phyloP scores from a whole-genome alignment of 2,113 vertebrate genomes.

The Phocoena phocoena region DNA sequence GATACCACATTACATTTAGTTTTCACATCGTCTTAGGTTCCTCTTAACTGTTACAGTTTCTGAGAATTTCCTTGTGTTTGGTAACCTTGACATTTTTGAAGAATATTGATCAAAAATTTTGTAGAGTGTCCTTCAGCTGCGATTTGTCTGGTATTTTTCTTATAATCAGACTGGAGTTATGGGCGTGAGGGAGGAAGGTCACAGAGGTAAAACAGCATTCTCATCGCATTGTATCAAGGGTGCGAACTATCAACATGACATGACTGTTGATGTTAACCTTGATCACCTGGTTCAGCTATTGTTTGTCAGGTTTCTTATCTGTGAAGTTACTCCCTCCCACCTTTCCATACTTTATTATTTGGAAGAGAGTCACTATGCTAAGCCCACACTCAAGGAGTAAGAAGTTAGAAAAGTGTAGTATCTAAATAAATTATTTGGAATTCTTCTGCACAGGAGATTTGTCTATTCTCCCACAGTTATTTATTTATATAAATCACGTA shows the following conservation, averaged over 20 bases:
- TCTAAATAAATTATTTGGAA: background rate
- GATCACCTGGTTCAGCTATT: background rate
- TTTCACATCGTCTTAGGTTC: background rate
- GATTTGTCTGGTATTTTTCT: background rate
- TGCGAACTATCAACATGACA: background rate
- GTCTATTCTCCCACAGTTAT: background rate
- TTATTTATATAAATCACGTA: background rate
- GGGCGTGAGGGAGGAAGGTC: background rate
- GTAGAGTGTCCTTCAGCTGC: background rate
- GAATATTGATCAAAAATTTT: background rate
- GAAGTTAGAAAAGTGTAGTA: background rate
- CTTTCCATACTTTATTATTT: background rate
- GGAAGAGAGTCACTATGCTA: background rate
- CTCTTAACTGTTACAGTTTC: background rate
- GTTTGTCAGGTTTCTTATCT: background rate
- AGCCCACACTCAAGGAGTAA: background rate
- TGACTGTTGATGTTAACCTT: background rate
- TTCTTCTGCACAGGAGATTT: background rate
- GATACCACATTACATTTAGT: background rate
- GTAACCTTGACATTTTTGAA: background rate
- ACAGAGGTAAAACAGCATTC: background rate
- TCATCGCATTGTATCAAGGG: background rate
- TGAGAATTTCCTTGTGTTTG: background rate
- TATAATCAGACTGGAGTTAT: background rate
- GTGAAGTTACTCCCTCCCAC: background rate